A percentile compares a stretch with the other conserved stretches of the same genome.
phyloP scores from a whole-genome alignment of 1,140 invertebrate species.

The Brachionus paranguensis region DNA sequence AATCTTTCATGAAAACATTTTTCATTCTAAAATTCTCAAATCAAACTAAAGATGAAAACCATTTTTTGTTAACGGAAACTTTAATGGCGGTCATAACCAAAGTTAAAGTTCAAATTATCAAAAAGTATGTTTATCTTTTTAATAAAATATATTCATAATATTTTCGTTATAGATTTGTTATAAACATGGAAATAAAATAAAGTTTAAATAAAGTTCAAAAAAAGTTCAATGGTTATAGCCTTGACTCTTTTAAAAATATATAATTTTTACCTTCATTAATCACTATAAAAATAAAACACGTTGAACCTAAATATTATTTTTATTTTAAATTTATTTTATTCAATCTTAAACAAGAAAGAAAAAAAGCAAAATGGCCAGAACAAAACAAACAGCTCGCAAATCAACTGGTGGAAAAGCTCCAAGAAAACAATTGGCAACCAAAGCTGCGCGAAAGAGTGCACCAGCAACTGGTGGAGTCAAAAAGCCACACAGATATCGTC shows the following conservation, averaged over 20 bases:
- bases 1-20: too few species aligned
- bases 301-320: too few species aligned
- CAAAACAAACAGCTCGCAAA: conserved; percentile 45
- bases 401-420: conserved; percentile 40
- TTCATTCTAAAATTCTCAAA: conserved; percentile 44
- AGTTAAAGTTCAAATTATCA: too few species aligned
- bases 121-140: too few species aligned
- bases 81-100: too few species aligned
- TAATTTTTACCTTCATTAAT: not conserved
- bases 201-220: not conserved
- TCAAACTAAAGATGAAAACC: not conserved
- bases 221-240: not conserved
- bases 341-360: not conserved
- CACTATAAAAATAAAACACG: not conserved
- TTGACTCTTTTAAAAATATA: not conserved
- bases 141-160: too few species aligned
- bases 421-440: conserved; percentile 54
- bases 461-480: not conserved
- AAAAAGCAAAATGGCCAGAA: conserved; percentile 59
- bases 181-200: too few species aligned
- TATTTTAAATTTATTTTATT: too few species aligned
- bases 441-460: not conserved
- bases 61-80: too few species aligned
- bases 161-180: too few species aligned
- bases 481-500: conserved; percentile 45